Percentiles rank a stretch among this genome's conserved stretches.
phyloP scores from a whole-genome alignment of 2,888 invertebrate genomes.

The Drosophila macrothrix region DNA sequence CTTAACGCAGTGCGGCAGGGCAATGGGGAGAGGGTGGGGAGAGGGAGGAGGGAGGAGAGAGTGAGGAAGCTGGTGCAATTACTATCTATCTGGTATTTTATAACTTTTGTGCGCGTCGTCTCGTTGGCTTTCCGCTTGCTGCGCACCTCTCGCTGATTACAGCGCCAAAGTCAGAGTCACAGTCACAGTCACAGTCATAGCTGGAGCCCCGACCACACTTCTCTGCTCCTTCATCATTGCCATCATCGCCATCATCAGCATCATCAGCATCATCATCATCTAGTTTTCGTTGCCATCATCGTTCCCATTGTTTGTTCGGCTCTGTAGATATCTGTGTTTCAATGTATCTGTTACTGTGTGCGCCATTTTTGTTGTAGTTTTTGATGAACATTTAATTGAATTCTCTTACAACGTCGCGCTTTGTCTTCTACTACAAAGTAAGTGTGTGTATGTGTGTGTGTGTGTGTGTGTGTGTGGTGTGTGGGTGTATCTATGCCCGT shows the following conservation, averaged over 20 bases:
- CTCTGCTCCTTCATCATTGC: background rate
- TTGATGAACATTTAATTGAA: constrained; percentile 80
- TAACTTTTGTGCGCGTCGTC: constrained; percentile 72
- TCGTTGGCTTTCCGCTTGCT: constrained; percentile 40
- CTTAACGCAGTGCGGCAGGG: background rate
- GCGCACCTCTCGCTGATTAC: constrained; percentile 67
- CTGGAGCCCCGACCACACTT: background rate
- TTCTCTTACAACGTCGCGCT: constrained; percentile 59
- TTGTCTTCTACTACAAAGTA: constrained; percentile 46
- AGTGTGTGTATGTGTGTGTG: background rate
- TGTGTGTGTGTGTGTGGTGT: constrained; percentile 1
- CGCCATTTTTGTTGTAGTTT: constrained; percentile 75
- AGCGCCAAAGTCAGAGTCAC: constrained; percentile 25
- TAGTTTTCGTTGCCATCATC: constrained; percentile 47
- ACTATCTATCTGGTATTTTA: constrained; percentile 79
- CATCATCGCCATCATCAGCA: constrained; percentile 14
- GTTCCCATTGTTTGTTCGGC: constrained; percentile 42
- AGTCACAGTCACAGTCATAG: constrained; percentile 24
- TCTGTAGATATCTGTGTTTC: constrained; percentile 34
- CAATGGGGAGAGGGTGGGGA: too few relatives aligned
- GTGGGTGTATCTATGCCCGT: background rate
- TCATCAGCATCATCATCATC: constrained; percentile 35
- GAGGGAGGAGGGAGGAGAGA: too few relatives aligned
- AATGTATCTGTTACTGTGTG: constrained; percentile 39
- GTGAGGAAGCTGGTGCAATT: constrained; percentile 57